phyloP scores from a whole-genome alignment of 1,140 invertebrate genomes.

The Chelonus insularis region DNA sequence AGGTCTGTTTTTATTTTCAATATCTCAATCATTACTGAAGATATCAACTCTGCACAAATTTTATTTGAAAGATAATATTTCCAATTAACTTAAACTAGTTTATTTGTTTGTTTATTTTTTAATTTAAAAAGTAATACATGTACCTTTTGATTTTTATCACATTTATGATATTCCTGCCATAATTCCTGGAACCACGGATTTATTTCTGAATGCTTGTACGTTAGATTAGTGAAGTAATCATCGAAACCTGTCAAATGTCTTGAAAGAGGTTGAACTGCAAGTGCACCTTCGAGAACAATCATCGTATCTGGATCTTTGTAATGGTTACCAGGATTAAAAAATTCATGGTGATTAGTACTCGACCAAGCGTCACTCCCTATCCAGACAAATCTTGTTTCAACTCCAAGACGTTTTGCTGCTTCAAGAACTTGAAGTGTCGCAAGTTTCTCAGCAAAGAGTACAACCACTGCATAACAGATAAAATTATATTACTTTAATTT shows the following conservation, averaged over 20 bases:
- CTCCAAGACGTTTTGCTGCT: slow-evolving; percentile 49
- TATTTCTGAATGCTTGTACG: slow-evolving; percentile 40
- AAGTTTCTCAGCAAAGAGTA: slow-evolving; percentile 63
- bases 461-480: slow-evolving; percentile 60
- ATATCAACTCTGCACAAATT: no score
- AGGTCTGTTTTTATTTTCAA: no score
- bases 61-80: no score
- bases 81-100: no score
- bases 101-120: no score
- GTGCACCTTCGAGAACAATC: slow-evolving; percentile 59
- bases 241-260: slow-evolving; percentile 59
- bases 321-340: slow-evolving; percentile 28
- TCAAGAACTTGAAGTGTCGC: slow-evolving; percentile 56
- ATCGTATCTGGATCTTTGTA: slow-evolving; percentile 36
- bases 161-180: slow-evolving; percentile 66
- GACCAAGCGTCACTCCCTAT: slow-evolving; percentile 65
- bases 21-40: no score
- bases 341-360: slow-evolving; percentile 43
- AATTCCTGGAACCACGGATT: slow-evolving; percentile 70
- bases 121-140: background rate
- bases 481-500: no score
- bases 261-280: slow-evolving; percentile 62
- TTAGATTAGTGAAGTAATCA: slow-evolving; percentile 59
- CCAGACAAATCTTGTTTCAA: slow-evolving; percentile 58
- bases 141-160: slow-evolving; percentile 29